A percentile compares a stretch with the other conserved stretches of the same genome.
phyloP scores from a whole-genome alignment of 2,797 vertebrate species.

The Ptychadena robeensis region DNA sequence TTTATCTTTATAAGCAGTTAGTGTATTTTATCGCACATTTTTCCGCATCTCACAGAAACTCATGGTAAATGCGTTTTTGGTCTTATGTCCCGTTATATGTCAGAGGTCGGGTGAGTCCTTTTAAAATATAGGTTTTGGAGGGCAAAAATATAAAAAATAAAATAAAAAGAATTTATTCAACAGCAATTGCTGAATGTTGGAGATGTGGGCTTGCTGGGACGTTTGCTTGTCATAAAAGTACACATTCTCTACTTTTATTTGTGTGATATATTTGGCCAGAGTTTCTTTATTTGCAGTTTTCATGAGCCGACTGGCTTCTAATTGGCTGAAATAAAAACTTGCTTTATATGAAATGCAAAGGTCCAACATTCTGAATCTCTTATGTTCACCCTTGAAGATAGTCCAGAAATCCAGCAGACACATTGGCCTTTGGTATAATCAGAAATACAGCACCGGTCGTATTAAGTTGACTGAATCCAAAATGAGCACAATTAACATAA shows the following conservation, averaged over 20 bases:
- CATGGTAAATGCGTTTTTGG: too few species aligned
- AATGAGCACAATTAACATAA: constrained; percentile 81
- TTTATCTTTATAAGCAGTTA: too few species aligned
- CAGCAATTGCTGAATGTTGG: constrained; percentile 20
- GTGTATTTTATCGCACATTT: too few species aligned
- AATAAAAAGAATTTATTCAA: constrained; percentile 30
- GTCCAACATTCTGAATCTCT: constrained; percentile 12
- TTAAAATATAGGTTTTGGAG: not conserved
- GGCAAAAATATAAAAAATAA: not conserved
- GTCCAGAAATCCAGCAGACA: constrained; percentile 46
- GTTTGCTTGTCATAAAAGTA: constrained; percentile 30
- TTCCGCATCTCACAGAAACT: too few species aligned
- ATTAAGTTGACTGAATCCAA: constrained; percentile 80
- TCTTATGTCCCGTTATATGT: too few species aligned
- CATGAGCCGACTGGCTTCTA: constrained; percentile 42
- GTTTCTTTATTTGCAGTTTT: constrained; percentile 49
- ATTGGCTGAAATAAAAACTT: constrained; percentile 58
- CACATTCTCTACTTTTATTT: constrained; percentile 49
- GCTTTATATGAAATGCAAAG: constrained; percentile 30
- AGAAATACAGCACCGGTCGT: constrained; percentile 64
- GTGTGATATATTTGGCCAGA: constrained; percentile 56
- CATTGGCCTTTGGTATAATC: constrained; percentile 44
- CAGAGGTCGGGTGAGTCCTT: not conserved
- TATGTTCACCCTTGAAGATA: constrained; percentile 27
- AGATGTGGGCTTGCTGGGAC: too few species aligned